Evolutionary conservation across 2,888 invertebrate genomes (phyloP), one percentile per base, ranked within the genome.

Genomic region (Thyatira batis): DNA sequence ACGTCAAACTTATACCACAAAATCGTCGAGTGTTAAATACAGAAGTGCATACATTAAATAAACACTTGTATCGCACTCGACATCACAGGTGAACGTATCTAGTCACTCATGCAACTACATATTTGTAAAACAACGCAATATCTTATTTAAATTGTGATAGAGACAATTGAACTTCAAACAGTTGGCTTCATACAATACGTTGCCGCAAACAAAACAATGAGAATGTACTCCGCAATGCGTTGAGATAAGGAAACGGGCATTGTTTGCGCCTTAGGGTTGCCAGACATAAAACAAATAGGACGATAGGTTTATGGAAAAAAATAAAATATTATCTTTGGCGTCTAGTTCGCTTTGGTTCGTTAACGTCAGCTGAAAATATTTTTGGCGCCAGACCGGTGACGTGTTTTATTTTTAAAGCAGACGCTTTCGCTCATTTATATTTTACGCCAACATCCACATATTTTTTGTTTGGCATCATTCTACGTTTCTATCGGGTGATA

Each of bases 181-280:
- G 33, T 49, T 28, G 46, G 33, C 33, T 39, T 39, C 33, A 39
- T 39, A 39, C 33, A 53, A 45, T 51, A 54, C 57, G 58, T 60
- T 50, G 51, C 53, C 50, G 50, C 56, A 54, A 58, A 53, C 60
- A 60, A 61, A 69, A 71, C 72, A 69, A 73, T 71, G 73, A 61
- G 67, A 72, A 69, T 58, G 54, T 52, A 51, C 52, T 50, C 46
- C 55, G 60, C 67, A 65, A 65, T 64, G 63, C 63, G 60, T 54
- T 21, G 55, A 73, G 75, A 73, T 76, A 75, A 75, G 67, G 70
- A 65, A 72, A 69, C 63, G 55, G 58, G 50, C 59, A 72, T 76
- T 76, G 72, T 76, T 55, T 44, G 33, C 6, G 45, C 53, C 53
- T 20, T 61, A 71, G 68, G 71, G 70, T 25, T 71, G 71, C 51